These are phyloP conservation scores for human DNA, from an alignment of 2,113 vertebrate species.

Conservation along the genomic window GRCh38 chr4:153156501-153157000, in stretches of 20 bases:
- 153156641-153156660: background rate
- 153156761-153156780: background rate
- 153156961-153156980: background rate
- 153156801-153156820: background rate
- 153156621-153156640: background rate
- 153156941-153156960: background rate
- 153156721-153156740: background rate
- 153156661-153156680: background rate
- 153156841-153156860: background rate
- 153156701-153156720: background rate
- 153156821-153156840: background rate
- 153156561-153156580: background rate
- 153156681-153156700: background rate
- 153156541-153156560: background rate
- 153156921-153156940: background rate
- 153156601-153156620: accelerated
- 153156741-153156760: background rate
- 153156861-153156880: background rate
- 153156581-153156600: background rate
- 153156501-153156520: background rate
- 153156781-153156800: background rate
- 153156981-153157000: background rate
- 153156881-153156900: background rate
- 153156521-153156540: background rate
- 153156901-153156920: background rate